A percentile compares a stretch with the other conserved stretches of the same genome.
These are phyloP conservation scores for Spodoptera littoralis DNA, from an alignment of 2,888 invertebrate species.

Conservation along the genomic window DNA sequence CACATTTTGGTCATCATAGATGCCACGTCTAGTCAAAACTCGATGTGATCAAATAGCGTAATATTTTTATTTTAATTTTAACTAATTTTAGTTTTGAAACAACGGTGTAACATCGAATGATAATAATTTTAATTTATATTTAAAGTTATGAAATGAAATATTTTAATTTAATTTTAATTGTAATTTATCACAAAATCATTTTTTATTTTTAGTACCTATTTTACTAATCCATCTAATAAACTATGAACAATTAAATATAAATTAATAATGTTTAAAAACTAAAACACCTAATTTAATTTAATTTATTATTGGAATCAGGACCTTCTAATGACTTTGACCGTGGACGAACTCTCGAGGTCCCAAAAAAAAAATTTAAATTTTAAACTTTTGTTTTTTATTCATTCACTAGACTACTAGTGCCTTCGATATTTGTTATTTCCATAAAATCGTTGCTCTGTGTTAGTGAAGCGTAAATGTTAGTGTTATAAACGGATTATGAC, in stretches of 20 bases:
- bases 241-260: neutral
- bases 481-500: slow-evolving; percentile 52
- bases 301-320: slow-evolving; percentile 30
- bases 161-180: neutral
- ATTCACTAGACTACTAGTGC: slow-evolving; percentile 84
- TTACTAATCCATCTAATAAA: neutral
- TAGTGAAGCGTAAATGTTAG: slow-evolving; percentile 78
- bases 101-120: slow-evolving; percentile 46
- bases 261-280: neutral
- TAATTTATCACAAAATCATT: neutral
- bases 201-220: neutral
- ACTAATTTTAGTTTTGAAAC: slow-evolving; percentile 30
- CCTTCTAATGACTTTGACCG: slow-evolving; percentile 60
- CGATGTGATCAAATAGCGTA: slow-evolving; percentile 33
- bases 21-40: slow-evolving; percentile 50
- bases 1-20: slow-evolving; percentile 15
- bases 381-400: slow-evolving; percentile 39
- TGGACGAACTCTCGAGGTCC: slow-evolving; percentile 53
- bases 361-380: slow-evolving; percentile 27
- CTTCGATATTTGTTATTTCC: slow-evolving; percentile 73
- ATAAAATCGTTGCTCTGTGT: slow-evolving; percentile 78
- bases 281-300: neutral
- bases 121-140: slow-evolving; percentile 29
- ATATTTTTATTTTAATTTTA: slow-evolving; percentile 39
- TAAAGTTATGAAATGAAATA: too few species aligned